Percentiles rank a stretch among this genome's conserved stretches.
phyloP scores from a whole-genome alignment of 2,113 vertebrate species.

The Triplophysa rosa region DNA sequence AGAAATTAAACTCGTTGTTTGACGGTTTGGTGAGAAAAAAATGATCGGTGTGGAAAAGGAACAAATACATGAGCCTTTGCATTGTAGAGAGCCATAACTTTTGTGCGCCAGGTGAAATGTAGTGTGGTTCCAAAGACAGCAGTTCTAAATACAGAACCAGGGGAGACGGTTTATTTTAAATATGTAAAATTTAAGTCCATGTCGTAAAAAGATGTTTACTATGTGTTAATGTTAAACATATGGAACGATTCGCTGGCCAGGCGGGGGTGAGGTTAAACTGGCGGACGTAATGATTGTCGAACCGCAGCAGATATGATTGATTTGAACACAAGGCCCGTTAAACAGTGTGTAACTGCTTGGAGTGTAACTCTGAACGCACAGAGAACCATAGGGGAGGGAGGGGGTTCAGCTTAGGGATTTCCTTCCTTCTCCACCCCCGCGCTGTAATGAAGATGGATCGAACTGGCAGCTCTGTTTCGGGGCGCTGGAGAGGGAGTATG shows the following conservation, averaged over 20 bases:
- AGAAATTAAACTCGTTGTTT: background rate
- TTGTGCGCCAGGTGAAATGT: slow-evolving; percentile 9
- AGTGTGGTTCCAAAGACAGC: background rate
- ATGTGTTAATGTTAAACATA: slow-evolving; percentile 35
- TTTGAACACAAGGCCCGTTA: slow-evolving; percentile 24
- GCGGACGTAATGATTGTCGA: slow-evolving; percentile 4
- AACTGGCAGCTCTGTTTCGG: slow-evolving; percentile 62
- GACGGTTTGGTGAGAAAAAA: background rate
- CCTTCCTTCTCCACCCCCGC: slow-evolving; percentile 63
- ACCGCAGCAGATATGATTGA: slow-evolving; percentile 28
- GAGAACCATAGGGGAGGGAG: background rate
- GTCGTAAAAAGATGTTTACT: slow-evolving; percentile 33
- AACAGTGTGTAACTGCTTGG: slow-evolving; percentile 29
- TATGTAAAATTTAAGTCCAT: slow-evolving; percentile 19
- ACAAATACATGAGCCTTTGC: slow-evolving; percentile 14
- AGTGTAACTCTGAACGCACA: slow-evolving; percentile 19
- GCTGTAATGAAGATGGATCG: slow-evolving; percentile 69
- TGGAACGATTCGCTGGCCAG: slow-evolving; percentile 5
- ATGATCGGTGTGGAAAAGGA: slow-evolving; percentile 1
- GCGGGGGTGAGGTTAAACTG: background rate
- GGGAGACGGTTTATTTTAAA: slow-evolving; percentile 23
- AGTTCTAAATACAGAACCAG: slow-evolving; percentile 17
- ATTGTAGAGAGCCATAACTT: background rate
- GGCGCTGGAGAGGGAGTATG: slow-evolving; percentile 56
- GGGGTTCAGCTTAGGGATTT: slow-evolving; percentile 50